phyloP scores from a whole-genome alignment of 2,888 invertebrate species.

The Zaprionus bogoriensis region DNA sequence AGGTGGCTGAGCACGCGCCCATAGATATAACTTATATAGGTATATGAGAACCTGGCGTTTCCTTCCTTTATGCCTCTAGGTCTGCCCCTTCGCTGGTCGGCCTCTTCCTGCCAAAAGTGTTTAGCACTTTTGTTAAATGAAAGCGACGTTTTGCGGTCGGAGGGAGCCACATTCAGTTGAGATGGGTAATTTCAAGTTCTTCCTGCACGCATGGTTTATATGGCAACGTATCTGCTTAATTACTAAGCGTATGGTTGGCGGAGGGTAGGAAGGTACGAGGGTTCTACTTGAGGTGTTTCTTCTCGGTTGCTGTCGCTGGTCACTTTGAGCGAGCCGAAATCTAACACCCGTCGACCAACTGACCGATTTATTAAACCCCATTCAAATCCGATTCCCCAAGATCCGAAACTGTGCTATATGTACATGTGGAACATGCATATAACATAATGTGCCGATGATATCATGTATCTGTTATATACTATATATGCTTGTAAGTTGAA shows the following conservation, averaged over 20 bases:
- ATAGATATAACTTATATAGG: conserved; percentile 38
- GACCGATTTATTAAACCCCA: conserved; percentile 38
- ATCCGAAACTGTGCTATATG: too few species aligned
- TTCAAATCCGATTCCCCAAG: too few species aligned
- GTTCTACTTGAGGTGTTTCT: background rate
- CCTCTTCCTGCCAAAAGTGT: conserved; percentile 11
- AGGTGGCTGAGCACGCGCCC: conserved; percentile 15
- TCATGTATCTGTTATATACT: background rate
- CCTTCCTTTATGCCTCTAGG: background rate
- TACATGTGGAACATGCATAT: background rate
- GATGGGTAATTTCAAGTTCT: conserved; percentile 43
- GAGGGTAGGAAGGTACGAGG: background rate
- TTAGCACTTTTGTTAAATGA: conserved; percentile 66
- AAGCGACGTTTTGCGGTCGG: conserved; percentile 27
- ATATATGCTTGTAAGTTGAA: background rate
- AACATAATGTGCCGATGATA: background rate
- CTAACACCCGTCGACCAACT: conserved; percentile 57
- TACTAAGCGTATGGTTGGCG: too few species aligned
- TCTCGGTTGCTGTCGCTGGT: conserved; percentile 45
- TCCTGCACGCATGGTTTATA: conserved; percentile 33
- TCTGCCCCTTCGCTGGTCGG: background rate
- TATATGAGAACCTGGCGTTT: conserved; percentile 37
- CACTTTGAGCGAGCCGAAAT: conserved; percentile 44
- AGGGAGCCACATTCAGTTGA: background rate
- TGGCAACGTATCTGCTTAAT: background rate